A percentile compares a stretch with the other conserved stretches of the same genome.
Conservation (phyloP, 1,140 invertebrate species). For the Drosophila ironensis region DNA sequence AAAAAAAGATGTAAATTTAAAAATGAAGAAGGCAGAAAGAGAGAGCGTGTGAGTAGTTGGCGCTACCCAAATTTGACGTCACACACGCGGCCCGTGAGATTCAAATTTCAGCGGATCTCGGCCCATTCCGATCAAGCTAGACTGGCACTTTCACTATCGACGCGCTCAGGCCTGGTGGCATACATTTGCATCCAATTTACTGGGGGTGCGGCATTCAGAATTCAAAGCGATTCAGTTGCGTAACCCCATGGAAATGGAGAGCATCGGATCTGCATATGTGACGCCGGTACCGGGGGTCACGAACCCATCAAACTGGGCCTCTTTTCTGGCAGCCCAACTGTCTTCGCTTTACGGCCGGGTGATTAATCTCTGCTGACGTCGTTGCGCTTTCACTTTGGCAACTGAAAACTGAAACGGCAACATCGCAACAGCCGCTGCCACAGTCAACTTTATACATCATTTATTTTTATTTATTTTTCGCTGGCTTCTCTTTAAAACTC, state of each 20-base stretch:
- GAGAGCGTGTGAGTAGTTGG: conserved; percentile 13
- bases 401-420: conserved; percentile 9
- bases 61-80: conserved; percentile 57
- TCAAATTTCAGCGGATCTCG: conserved; percentile 43
- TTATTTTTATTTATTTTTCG: conserved; percentile 58
- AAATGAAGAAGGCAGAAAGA: conserved; percentile 4
- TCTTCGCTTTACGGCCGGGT: conserved; percentile 47
- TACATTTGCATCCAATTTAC: conserved; percentile 46
- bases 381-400: conserved; percentile 74
- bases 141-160: conserved; percentile 69
- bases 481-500: conserved; percentile 57
- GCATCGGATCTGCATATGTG: conserved; percentile 1
- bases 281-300: conserved; percentile 34
- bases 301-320: conserved; percentile 31
- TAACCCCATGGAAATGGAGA: conserved; percentile 16
- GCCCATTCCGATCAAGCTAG: conserved; percentile 45
- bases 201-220: conserved; percentile 44
- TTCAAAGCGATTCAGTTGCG: conserved; percentile 34
- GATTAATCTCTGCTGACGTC: conserved; percentile 64
- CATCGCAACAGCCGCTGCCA: conserved; percentile 1
- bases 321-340: conserved; percentile 22
- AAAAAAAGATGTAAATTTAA: conserved; percentile 22
- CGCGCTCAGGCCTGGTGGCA: conserved; percentile 20
- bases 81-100: conserved; percentile 52
- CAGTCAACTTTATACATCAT: conserved; percentile 48